Conservation (phyloP, 2,888 invertebrate genomes). For the Leucania comma region DNA sequence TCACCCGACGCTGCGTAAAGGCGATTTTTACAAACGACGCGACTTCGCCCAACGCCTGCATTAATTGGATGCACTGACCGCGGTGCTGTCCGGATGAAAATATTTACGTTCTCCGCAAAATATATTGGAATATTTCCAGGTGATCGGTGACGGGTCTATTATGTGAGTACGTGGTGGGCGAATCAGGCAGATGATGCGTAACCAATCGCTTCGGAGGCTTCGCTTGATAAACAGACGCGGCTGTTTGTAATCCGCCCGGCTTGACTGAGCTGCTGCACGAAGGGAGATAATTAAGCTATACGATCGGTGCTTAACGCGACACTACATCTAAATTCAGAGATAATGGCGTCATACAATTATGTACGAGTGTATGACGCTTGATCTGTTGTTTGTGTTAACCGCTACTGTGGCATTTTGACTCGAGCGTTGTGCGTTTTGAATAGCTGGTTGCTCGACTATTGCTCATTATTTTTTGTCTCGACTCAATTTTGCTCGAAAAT, state of each 20-base stretch:
- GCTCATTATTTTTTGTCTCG: neutral
- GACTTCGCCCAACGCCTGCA: slow-evolving; percentile 74
- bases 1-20: slow-evolving; percentile 71
- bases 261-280: slow-evolving; percentile 73
- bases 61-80: slow-evolving; percentile 87
- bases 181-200: slow-evolving; percentile 61
- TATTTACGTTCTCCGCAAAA: slow-evolving; percentile 80
- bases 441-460: neutral
- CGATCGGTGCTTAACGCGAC: slow-evolving; percentile 60
- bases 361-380: slow-evolving; percentile 46
- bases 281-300: slow-evolving; percentile 76
- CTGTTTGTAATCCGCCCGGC: slow-evolving; percentile 73
- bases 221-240: slow-evolving; percentile 73
- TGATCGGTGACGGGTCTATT: slow-evolving; percentile 67
- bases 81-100: slow-evolving; percentile 78
- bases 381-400: slow-evolving; percentile 46
- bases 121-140: slow-evolving; percentile 82
- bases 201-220: slow-evolving; percentile 70
- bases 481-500: neutral
- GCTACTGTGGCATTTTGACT: slow-evolving; percentile 22
- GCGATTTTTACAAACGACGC: slow-evolving; percentile 78
- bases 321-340: slow-evolving; percentile 62
- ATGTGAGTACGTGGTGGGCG: slow-evolving; percentile 41
- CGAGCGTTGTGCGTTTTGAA: neutral
- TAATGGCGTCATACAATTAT: slow-evolving; percentile 56